Evolutionary conservation across 2,888 invertebrate genomes (phyloP), one percentile per base, ranked within the genome.

Genomic region (Phaonia tiefii): DNA sequence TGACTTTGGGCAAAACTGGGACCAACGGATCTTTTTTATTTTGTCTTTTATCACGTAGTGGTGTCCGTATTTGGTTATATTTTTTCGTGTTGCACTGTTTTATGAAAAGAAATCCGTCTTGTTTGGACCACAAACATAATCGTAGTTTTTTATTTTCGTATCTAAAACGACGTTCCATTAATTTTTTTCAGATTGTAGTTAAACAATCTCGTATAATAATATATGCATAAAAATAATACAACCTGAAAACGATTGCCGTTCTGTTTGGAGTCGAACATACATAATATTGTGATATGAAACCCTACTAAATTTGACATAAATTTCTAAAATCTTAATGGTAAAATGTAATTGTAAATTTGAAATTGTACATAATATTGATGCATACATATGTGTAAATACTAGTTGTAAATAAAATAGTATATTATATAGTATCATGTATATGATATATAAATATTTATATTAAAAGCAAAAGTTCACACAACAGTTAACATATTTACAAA

Each of bases 401-500:
- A 44, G n/a, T 22, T 56, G 56, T 56, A 63, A 4, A 42, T 25
- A 54, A n/a, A n/a, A n/a, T n/a, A n/a, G n/a, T 69, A 22, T 20
- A 49, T 56, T 69, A 5, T 17, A 46, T 60, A 60, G 1, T 42
- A 20, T 22, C 31, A n/a, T 54, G 22, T 76, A 73, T 76, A 75
- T 58, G n/a, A 80, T 25, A 56, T 49, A 44, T 15, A 58, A 58
- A 31, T 39, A 31, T 31, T 31, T 31, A 5, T 31, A 5, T 31
- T 31, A 31, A 31, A 31, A 31, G 3, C 3, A 17, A n/a, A 69
- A 69, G 39, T 22, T 25, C 54, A n/a, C 54, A 69, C 39, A 54
- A n/a, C 51, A 67, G 51, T 42, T 7, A 69, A 69, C 56, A 42
- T 54, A 69, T 56, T 56, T 69, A 63, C 63, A 72, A 37, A 15